Evolutionary conservation across 2,797 vertebrate genomes (phyloP), one percentile per base, ranked within the genome.

Genomic region (Oreochromis mossambicus): DNA sequence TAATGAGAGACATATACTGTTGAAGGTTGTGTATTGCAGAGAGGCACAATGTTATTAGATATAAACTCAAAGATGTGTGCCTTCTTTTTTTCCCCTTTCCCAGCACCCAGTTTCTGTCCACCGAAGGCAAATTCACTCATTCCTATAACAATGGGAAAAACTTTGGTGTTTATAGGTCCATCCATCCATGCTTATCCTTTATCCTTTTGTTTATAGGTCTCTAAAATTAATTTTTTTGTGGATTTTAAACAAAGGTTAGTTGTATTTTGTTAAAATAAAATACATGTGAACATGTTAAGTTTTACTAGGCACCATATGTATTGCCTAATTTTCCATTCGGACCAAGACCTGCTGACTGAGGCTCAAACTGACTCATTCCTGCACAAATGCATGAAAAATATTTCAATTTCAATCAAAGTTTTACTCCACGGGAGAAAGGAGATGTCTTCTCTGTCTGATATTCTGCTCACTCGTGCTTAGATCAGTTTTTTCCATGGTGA

Each of bases 301-400:
- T 24, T 17, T 6, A 34, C 32, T 36, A 86, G 94, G 90, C 89
- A 86, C 87, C 94, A 32, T 94, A 95, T 75, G 79, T 80, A 68
- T 68, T 32, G 29, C 77, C 85, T 56, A 87, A 26, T 83, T 95
- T 95, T 46, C 88, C 89, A 58, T 91, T 92, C 41, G 91, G 91
- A 66, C 84, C 77, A 2, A 95, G 77, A 8, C 87, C 94, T 75
- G 90, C 91, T 0, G 90, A 51, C 80, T 95, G 94, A 21, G 91
- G 86, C 77, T 95, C 91, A 82, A 92, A 91, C 79, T 92, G 92
- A 87, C 88, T 91, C 13, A 80, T 86, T 85, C 94, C 95, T 96
- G 87, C 24, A 75, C 1, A 41, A 77, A 8, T 2, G 55, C 4
- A 88, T 34, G 83, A 21, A 7, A 26, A 48, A 86, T 26, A 52